Conservation (phyloP, 1,140 invertebrate genomes). For the Achatina immaculata region DNA sequence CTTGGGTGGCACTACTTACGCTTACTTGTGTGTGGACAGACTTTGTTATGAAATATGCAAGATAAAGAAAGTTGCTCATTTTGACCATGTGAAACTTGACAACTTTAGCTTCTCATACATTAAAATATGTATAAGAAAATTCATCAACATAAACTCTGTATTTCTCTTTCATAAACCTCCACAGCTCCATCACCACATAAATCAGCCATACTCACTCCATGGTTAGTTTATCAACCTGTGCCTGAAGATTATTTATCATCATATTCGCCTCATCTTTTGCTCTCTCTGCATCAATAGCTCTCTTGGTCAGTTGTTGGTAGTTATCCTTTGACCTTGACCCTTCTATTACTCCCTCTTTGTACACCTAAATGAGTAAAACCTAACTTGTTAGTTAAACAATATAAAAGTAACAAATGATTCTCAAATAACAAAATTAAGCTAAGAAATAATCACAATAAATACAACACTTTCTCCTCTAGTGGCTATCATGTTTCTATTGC, state of each 20-base stretch:
- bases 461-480: no score
- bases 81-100: no score
- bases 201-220: constrained; percentile 21
- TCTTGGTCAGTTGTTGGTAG: constrained; percentile 59
- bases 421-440: not conserved
- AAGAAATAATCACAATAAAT: no score
- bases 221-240: constrained; percentile 49
- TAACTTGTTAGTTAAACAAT: not conserved
- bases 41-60: no score
- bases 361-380: constrained; percentile 31
- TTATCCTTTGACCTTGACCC: constrained; percentile 56
- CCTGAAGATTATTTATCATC: constrained; percentile 57
- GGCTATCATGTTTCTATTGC: no score
- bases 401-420: not conserved
- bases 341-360: constrained; percentile 58
- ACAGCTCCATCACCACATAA: not conserved
- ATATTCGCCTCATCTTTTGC: constrained; percentile 59
- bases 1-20: no score
- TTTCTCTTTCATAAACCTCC: no score
- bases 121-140: no score
- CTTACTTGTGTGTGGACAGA: no score
- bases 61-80: no score
- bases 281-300: constrained; percentile 66
- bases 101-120: no score
- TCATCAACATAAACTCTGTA: no score